These are phyloP conservation scores for Zaprionus obscuricornis DNA, from an alignment of 2,888 invertebrate species.

Conservation along the genomic window DNA sequence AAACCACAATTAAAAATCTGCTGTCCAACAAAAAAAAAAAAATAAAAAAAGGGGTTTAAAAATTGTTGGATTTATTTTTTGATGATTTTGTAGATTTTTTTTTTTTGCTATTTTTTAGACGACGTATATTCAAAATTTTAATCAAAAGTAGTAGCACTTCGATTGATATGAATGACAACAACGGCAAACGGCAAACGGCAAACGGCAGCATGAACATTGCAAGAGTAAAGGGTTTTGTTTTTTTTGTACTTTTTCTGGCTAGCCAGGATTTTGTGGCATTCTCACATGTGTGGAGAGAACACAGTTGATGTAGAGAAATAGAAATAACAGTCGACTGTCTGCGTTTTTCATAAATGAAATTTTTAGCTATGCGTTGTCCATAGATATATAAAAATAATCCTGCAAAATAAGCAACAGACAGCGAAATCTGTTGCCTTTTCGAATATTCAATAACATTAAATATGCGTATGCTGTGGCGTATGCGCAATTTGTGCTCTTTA, in stretches of 20 bases:
- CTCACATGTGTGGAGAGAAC: too few relatives aligned
- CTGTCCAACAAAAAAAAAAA: slow-evolving; percentile 25
- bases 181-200: slow-evolving; percentile 17
- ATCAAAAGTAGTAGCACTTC: slow-evolving; percentile 80
- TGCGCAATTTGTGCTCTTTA: slow-evolving; percentile 15
- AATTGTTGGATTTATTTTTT: slow-evolving; percentile 12
- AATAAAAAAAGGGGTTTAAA: slow-evolving; percentile 17
- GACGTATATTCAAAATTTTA: slow-evolving; percentile 74
- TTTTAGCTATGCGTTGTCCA: too few relatives aligned
- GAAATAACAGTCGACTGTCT: too few relatives aligned
- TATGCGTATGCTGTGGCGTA: slow-evolving; percentile 47
- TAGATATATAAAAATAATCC: slow-evolving; percentile 26
- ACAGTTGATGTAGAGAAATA: too few relatives aligned
- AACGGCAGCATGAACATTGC: slow-evolving; percentile 17
- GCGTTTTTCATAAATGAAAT: too few relatives aligned
- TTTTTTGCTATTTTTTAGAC: too few relatives aligned
- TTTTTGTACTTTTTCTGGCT: slow-evolving; percentile 9
- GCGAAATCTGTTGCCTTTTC: slow-evolving; percentile 7
- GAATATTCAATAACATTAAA: slow-evolving; percentile 54
- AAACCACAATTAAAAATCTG: slow-evolving; percentile 74
- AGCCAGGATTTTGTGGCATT: too few relatives aligned
- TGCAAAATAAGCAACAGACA: slow-evolving; percentile 33
- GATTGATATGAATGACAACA: slow-evolving; percentile 71
- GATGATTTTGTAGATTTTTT: too few relatives aligned
- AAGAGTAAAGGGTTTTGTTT: slow-evolving; percentile 13